Evolutionary conservation across 2,113 vertebrate species (phyloP).

Genomic region (Kobus ellipsiprymnus): DNA sequence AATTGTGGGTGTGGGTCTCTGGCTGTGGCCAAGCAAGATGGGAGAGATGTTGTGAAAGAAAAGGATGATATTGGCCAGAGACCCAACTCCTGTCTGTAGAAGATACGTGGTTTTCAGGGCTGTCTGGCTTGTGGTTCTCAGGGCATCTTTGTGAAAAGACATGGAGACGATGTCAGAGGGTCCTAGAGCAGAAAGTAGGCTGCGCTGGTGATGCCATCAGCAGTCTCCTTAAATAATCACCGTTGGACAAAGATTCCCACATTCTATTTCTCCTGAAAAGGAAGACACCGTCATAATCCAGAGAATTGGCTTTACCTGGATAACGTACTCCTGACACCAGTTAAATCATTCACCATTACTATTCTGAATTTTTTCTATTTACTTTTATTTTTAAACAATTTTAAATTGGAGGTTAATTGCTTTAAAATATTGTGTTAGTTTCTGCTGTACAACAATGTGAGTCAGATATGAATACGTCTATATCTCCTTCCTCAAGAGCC

Average conservation of each 20-base stretch:
- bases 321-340: accelerated
- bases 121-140: neutral
- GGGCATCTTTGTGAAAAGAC: neutral
- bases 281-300: no score
- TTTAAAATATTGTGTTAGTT: neutral
- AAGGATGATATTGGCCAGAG: neutral
- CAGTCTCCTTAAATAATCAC: neutral
- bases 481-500: neutral
- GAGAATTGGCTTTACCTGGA: neutral
- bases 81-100: neutral
- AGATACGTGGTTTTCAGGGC: neutral
- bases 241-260: accelerated
- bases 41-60: neutral
- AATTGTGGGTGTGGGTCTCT: neutral
- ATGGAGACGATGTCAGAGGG: neutral
- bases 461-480: neutral
- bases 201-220: neutral
- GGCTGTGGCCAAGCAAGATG: neutral
- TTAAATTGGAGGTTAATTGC: neutral
- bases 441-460: neutral
- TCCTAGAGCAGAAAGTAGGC: neutral
- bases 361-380: neutral
- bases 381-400: neutral
- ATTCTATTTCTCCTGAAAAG: neutral
- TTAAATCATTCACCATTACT: neutral